Conservation (phyloP, 2,888 invertebrate species). For the Copidosoma aretas region DNA sequence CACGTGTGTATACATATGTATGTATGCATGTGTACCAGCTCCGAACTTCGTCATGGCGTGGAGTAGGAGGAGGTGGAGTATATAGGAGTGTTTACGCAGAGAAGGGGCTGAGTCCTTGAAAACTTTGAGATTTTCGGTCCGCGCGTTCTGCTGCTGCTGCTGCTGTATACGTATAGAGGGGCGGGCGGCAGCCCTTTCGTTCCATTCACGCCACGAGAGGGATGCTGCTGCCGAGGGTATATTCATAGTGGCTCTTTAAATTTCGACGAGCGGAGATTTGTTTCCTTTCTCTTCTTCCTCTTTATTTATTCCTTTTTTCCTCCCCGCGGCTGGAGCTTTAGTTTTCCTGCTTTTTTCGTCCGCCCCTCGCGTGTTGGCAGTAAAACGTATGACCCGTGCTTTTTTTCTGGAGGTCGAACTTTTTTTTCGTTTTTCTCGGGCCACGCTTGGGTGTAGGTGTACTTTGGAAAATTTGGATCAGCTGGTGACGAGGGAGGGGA, state of each 20-base stretch:
- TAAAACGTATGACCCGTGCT: too few species aligned
- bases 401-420: too few species aligned
- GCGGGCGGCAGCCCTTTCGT: neutral
- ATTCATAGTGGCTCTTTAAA: neutral
- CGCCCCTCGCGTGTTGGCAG: too few species aligned
- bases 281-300: neutral
- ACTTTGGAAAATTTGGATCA: too few species aligned
- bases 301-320: neutral
- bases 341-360: too few species aligned
- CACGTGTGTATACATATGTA: neutral
- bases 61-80: too few species aligned
- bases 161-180: neutral
- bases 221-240: neutral
- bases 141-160: too few species aligned
- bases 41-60: slow-evolving; percentile 3
- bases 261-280: neutral
- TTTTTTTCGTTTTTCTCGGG: too few species aligned
- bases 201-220: neutral
- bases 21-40: neutral
- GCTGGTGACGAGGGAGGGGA: too few species aligned
- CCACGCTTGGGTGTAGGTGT: too few species aligned
- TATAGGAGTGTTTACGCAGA: neutral
- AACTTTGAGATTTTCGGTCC: slow-evolving; percentile 6
- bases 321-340: too few species aligned
- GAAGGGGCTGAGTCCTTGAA: slow-evolving; percentile 19